phyloP scores from a whole-genome alignment of 64 coral and sea anemone genomes.

The Astreopora myriophthalma region DNA sequence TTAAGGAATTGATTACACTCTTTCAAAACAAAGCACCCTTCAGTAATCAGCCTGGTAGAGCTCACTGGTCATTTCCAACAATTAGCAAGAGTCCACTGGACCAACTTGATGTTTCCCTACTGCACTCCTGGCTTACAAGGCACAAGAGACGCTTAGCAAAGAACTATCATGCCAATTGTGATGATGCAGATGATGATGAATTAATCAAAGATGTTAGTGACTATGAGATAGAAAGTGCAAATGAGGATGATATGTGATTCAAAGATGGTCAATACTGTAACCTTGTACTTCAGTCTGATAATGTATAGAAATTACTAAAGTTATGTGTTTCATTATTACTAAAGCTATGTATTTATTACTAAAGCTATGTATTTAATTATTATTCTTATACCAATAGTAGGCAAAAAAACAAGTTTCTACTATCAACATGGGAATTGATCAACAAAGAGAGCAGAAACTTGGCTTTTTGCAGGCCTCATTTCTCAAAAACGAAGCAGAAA shows the following conservation, averaged over 20 bases:
- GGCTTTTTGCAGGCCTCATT: too few species aligned
- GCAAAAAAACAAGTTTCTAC: too few species aligned
- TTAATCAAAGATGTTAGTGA: not conserved
- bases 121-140: not conserved
- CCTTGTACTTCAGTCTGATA: not conserved
- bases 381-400: too few species aligned
- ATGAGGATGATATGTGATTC: not conserved
- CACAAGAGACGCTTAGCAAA: not conserved
- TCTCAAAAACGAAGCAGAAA: too few species aligned
- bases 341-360: too few species aligned
- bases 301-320: not conserved
- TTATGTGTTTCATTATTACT: not conserved
- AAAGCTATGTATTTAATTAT: too few species aligned
- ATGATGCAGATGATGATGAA: not conserved
- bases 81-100: not conserved
- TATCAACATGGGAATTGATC: too few species aligned
- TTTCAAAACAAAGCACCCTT: not conserved
- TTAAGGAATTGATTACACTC: not conserved
- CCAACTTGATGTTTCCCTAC: not conserved
- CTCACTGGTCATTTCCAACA: not conserved
- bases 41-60: not conserved
- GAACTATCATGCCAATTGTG: not conserved
- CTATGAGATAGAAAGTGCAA: not conserved
- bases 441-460: too few species aligned
- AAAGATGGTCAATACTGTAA: not conserved